Percentiles rank a stretch among this genome's conserved stretches.
Conservation (phyloP, 2,113 vertebrate species). For the Nibea coibor region DNA sequence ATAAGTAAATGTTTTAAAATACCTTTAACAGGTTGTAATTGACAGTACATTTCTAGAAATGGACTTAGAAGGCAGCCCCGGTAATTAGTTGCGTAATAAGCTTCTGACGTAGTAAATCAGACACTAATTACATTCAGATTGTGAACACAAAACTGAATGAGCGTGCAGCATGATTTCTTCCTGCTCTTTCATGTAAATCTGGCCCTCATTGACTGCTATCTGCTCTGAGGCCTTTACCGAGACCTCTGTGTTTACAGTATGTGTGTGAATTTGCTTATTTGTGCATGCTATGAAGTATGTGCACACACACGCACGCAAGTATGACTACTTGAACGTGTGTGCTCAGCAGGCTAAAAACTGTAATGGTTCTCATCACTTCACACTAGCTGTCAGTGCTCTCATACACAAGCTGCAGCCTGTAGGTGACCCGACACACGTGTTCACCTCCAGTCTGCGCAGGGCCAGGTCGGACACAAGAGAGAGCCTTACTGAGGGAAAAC, state of each 20-base stretch:
- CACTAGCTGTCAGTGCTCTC: constrained; percentile 66
- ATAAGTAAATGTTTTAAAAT: background rate
- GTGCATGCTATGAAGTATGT: background rate
- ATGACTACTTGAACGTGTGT: background rate
- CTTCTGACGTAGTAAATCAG: constrained; percentile 36
- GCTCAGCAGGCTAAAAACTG: constrained; percentile 33
- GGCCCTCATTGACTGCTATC: constrained; percentile 3
- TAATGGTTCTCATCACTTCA: constrained; percentile 73
- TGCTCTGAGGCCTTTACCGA: background rate
- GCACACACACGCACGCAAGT: no score
- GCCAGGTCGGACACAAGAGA: no score
- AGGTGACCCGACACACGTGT: constrained; percentile 60
- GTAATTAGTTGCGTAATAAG: constrained; percentile 27
- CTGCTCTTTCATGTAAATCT: background rate
- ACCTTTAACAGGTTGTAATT: background rate
- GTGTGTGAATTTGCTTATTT: background rate
- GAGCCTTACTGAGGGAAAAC: background rate
- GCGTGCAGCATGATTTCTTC: background rate
- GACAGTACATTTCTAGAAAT: background rate
- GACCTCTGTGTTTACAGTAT: constrained; percentile 25
- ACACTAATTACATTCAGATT: constrained; percentile 45
- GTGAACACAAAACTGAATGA: background rate
- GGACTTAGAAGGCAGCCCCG: constrained; percentile 14
- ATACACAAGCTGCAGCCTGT: constrained; percentile 41
- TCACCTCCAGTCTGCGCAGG: constrained; percentile 29